These are phyloP conservation scores for Copsychus sechellarum DNA, from an alignment of 2,113 vertebrate genomes.

Conservation along the genomic window DNA sequence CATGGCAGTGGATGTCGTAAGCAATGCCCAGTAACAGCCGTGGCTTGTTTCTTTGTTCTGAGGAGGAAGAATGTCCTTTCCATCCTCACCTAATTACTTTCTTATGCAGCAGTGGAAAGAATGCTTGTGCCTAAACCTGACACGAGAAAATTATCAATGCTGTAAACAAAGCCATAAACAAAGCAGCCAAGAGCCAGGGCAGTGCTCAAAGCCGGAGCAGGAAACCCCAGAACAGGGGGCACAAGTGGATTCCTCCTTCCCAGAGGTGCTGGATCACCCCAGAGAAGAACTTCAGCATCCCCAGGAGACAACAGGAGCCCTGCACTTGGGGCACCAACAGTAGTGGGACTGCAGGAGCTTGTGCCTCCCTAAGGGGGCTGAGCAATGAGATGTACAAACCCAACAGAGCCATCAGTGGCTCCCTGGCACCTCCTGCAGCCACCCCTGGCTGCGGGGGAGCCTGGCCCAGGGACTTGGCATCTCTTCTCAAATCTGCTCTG, in stretches of 20 bases:
- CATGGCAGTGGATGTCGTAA: neutral
- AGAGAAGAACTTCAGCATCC: conserved; percentile 26
- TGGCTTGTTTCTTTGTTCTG: conserved; percentile 48
- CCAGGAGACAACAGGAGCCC: neutral
- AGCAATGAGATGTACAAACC: neutral
- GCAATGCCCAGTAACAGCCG: neutral
- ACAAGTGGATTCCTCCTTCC: conserved; percentile 42
- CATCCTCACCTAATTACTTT: conserved; percentile 67
- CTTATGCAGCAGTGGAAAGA: conserved; percentile 67
- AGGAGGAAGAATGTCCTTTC: conserved; percentile 49
- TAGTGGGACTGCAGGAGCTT: neutral
- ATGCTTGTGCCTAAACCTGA: conserved; percentile 61
- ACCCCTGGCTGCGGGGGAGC: neutral
- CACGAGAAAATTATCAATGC: conserved; percentile 66
- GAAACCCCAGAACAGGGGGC: conserved; percentile 20
- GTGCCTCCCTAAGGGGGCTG: neutral
- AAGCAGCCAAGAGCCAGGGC: neutral
- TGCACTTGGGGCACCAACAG: fast-evolving
- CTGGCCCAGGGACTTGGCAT: neutral
- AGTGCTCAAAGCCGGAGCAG: conserved; percentile 32
- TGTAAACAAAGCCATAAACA: conserved; percentile 65
- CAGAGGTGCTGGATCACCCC: conserved; percentile 6
- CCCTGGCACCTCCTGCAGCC: neutral
- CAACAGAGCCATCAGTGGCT: fast-evolving
- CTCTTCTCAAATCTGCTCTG: neutral